Evolutionary conservation across 2,113 vertebrate genomes (phyloP).

Genomic region (Grammomys dolichurus): DNA sequence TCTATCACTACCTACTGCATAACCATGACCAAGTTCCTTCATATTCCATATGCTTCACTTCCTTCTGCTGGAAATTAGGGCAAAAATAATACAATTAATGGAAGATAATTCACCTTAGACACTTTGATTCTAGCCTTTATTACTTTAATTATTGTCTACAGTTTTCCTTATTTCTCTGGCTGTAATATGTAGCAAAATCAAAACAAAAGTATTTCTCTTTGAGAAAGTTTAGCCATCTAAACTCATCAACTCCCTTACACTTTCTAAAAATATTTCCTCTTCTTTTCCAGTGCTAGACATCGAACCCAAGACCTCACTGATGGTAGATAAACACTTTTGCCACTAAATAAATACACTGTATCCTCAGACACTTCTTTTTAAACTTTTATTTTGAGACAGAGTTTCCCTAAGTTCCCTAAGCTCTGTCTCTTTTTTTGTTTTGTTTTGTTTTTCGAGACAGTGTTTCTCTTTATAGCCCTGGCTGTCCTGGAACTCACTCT

Average conservation of each 20-base stretch:
- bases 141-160: background rate
- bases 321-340: background rate
- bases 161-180: background rate
- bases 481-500: no score
- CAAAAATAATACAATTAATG: background rate
- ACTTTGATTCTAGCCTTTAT: background rate
- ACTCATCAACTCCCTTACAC: background rate
- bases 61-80: background rate
- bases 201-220: constrained; percentile 9
- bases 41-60: background rate
- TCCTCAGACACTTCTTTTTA: background rate
- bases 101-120: background rate
- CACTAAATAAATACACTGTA: background rate
- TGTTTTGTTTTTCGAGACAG: no score
- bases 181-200: background rate
- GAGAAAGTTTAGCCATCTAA: background rate
- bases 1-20: background rate
- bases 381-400: background rate
- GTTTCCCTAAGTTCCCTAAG: background rate
- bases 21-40: background rate
- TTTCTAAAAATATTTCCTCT: background rate
- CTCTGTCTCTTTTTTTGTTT: background rate
- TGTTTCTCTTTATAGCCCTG: no score
- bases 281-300: background rate
- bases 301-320: background rate